Percentiles rank a stretch among this genome's conserved stretches.
phyloP scores from a whole-genome alignment of 1,140 invertebrate genomes.

The Gonioctena quinquepunctata region DNA sequence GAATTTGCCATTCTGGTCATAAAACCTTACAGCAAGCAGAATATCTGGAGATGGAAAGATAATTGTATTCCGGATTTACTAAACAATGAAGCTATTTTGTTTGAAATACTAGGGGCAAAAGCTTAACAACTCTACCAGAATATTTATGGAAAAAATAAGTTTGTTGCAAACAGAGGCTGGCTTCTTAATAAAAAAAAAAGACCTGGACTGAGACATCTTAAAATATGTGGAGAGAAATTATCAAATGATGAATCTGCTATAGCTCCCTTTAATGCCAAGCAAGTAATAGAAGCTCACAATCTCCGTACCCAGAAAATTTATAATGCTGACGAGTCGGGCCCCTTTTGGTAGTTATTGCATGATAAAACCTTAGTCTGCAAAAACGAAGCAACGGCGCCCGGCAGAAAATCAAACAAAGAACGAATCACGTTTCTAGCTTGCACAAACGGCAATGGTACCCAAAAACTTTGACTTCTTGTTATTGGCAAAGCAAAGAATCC shows the following conservation, averaged over 20 bases:
- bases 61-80: too few species aligned
- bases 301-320: slow-evolving; percentile 44
- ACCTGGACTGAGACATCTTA: slow-evolving; percentile 19
- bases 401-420: slow-evolving; percentile 51
- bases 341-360: slow-evolving; percentile 52
- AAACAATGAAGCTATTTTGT: too few species aligned
- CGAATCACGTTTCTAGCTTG: slow-evolving; percentile 50
- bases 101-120: too few species aligned
- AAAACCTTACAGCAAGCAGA: too few species aligned
- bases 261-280: neutral
- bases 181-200: slow-evolving; percentile 21
- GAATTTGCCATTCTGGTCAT: too few species aligned
- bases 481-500: slow-evolving; percentile 24
- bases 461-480: slow-evolving; percentile 46
- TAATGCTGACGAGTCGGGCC: slow-evolving; percentile 54
- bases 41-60: too few species aligned
- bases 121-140: neutral
- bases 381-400: slow-evolving; percentile 46
- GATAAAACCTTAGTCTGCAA: slow-evolving; percentile 43
- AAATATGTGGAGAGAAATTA: slow-evolving; percentile 20
- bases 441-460: slow-evolving; percentile 48
- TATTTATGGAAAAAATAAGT: slow-evolving; percentile 1
- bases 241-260: slow-evolving; percentile 17
- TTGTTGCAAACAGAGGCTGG: slow-evolving; percentile 18
- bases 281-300: neutral